phyloP scores from a whole-genome alignment of 30 jellyfish, hydroid and myxozoan genomes.

The Pseudorhiza aurosa region DNA sequence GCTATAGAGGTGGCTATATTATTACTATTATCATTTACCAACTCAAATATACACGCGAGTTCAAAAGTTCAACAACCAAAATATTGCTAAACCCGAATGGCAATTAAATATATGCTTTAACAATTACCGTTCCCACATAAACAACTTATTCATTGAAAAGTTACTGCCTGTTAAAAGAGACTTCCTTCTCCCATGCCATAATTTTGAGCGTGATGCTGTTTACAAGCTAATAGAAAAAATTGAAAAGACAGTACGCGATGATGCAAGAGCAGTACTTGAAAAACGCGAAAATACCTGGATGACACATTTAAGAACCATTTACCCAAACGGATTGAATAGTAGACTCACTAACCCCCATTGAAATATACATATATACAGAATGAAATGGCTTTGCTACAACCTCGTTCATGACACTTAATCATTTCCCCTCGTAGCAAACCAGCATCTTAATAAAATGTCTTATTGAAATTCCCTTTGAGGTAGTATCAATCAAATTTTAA shows the following conservation, averaged over 20 bases:
- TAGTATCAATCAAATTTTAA: no score
- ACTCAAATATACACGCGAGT: neutral
- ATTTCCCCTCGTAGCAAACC: neutral
- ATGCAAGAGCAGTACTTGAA: neutral
- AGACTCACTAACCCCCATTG: conserved; percentile 9
- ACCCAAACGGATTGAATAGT: conserved; percentile 27
- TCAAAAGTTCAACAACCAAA: neutral
- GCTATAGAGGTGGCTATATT: no score
- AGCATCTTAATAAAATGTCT: conserved; percentile 1
- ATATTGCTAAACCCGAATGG: neutral
- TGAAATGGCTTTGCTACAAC: conserved; percentile 7
- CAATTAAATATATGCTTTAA: conserved; percentile 7
- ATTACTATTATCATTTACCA: neutral
- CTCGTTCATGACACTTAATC: neutral
- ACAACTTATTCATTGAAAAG: neutral
- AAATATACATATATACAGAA: neutral
- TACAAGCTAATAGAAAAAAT: neutral
- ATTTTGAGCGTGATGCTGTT: conserved; percentile 9
- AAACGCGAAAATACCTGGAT: conserved; percentile 23
- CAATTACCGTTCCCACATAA: no score
- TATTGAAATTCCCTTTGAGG: no score
- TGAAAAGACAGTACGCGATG: conserved; percentile 9
- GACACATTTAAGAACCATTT: conserved; percentile 2
- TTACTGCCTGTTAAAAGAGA: conserved; percentile 12
- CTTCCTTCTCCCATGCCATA: conserved; percentile 4